Evolutionary conservation across 2,888 invertebrate genomes (phyloP).

Genomic region (Margaritifera margaritifera): DNA sequence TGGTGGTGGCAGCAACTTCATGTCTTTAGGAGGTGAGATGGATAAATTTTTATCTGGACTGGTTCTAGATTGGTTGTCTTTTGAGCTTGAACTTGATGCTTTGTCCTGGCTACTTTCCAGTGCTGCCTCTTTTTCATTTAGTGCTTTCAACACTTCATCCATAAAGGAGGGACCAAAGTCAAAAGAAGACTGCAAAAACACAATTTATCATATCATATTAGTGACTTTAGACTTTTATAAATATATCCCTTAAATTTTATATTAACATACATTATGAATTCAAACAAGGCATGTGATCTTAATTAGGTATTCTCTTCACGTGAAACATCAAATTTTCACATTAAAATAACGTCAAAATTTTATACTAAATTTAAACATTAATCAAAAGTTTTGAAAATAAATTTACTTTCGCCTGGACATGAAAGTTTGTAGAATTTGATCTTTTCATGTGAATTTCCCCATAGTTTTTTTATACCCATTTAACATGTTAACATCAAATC

Average conservation of each 20-base stretch:
- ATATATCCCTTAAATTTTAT: background rate
- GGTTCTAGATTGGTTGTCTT: constrained; percentile 16
- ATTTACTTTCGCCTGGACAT: too few relatives aligned
- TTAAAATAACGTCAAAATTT: too few relatives aligned
- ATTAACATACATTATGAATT: background rate
- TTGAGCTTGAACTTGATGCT: constrained; percentile 23
- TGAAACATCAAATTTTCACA: too few relatives aligned
- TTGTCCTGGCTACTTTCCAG: constrained; percentile 39
- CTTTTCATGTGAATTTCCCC: too few relatives aligned
- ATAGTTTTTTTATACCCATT: too few relatives aligned
- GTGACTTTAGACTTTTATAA: too few relatives aligned
- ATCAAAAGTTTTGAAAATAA: too few relatives aligned
- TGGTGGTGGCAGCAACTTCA: constrained; percentile 41
- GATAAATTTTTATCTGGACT: constrained; percentile 25
- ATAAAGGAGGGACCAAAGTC: constrained; percentile 86
- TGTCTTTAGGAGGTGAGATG: constrained; percentile 33
- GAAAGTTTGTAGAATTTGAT: too few relatives aligned
- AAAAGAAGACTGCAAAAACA: constrained; percentile 56
- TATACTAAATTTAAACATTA: too few relatives aligned
- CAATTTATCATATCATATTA: background rate
- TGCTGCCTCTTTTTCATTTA: constrained; percentile 65
- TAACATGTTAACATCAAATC: too few relatives aligned
- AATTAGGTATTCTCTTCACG: too few relatives aligned
- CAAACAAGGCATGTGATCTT: too few relatives aligned
- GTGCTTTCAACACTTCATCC: constrained; percentile 88